Evolutionary conservation across 53 echinoderm and acorn worm genomes (phyloP), one percentile per base, ranked within the genome.

Genomic region (Pentamera pediparva): DNA sequence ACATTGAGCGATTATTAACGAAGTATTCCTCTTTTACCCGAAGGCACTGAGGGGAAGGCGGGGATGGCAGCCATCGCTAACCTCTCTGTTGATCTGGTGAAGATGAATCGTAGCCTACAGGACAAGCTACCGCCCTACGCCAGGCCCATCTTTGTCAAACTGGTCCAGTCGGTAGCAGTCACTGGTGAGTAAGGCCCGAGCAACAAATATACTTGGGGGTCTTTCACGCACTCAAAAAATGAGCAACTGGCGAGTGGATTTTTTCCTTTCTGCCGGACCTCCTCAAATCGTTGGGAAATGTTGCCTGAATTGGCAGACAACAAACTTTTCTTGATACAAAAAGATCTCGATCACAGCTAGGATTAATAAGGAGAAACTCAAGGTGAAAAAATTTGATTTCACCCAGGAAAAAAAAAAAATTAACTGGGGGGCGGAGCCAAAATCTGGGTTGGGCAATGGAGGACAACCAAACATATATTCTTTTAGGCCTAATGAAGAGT

Each of bases 21-120:
- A 12, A 25, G 28, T 6, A 31, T 17, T 57, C 3, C 6, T 19
- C 4, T 50, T 73, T 69, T 49, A 11, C 35, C 21, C 30, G 17
- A 33, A 92, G 98, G 92, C 39, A 35, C 78, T 57, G 98, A 98
- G 58, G 98, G 98, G 37, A 79, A 86, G 28, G 91, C 91, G 36
- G 98, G 98, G 28, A 98, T 98, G 98, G 98, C 86, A 50, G 92
- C 98, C 39, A 84, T 98, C 18, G 92, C 83, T 9, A 69, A 60
- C 0, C 63, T 64, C 3, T 35, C 48, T 20, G 62, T 98, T 19
- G 82, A 89, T 62, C 78, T 98, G 26, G 62, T 61, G 9, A 32
- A 62, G 24, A 72, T 98, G 12, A 86, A 85, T 48, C 65, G 43
- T 2, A 78, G 73, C 47, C 86, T 98, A 20, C 85, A 92, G 69